These are phyloP conservation scores for Nerophis lumbriciformis DNA, from an alignment of 2,113 vertebrate genomes.

Conservation along the genomic window DNA sequence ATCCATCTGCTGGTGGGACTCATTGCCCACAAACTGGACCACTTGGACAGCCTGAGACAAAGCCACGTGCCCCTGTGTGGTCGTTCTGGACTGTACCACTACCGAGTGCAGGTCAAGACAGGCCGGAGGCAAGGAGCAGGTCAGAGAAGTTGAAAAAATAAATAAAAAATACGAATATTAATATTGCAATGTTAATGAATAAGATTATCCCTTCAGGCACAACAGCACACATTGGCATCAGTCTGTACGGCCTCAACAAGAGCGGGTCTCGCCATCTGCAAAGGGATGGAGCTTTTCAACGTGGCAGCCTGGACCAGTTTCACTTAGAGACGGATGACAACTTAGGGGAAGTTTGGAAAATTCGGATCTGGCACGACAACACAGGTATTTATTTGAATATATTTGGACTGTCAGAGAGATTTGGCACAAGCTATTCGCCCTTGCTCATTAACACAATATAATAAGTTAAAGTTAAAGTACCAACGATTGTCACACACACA, in stretches of 20 bases:
- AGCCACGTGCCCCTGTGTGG: slow-evolving; percentile 72
- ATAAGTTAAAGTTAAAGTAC: too few relatives aligned
- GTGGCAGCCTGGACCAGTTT: slow-evolving; percentile 72
- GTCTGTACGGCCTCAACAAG: slow-evolving; percentile 71
- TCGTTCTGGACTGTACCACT: slow-evolving; percentile 66
- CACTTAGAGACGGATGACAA: slow-evolving; percentile 73
- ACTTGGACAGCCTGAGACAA: slow-evolving; percentile 66
- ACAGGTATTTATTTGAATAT: slow-evolving; percentile 59
- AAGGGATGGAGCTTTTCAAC: slow-evolving; percentile 71
- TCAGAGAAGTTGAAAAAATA: slow-evolving; percentile 29
- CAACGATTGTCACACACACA: too few relatives aligned
- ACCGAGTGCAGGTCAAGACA: slow-evolving; percentile 76
- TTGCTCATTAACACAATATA: too few relatives aligned
- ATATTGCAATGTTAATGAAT: background rate
- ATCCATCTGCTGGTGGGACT: slow-evolving; percentile 70
- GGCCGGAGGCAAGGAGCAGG: slow-evolving; percentile 73
- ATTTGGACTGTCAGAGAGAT: too few relatives aligned
- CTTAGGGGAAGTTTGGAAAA: slow-evolving; percentile 78
- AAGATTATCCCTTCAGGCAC: slow-evolving; percentile 58
- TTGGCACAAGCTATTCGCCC: too few relatives aligned
- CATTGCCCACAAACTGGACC: slow-evolving; percentile 75
- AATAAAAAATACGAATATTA: background rate
- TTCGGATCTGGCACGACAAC: slow-evolving; percentile 80
- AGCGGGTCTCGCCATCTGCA: slow-evolving; percentile 76
- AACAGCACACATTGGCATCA: slow-evolving; percentile 75